These are phyloP conservation scores for Microtus montanus DNA, from an alignment of 2,113 vertebrate species.

Conservation along the genomic window DNA sequence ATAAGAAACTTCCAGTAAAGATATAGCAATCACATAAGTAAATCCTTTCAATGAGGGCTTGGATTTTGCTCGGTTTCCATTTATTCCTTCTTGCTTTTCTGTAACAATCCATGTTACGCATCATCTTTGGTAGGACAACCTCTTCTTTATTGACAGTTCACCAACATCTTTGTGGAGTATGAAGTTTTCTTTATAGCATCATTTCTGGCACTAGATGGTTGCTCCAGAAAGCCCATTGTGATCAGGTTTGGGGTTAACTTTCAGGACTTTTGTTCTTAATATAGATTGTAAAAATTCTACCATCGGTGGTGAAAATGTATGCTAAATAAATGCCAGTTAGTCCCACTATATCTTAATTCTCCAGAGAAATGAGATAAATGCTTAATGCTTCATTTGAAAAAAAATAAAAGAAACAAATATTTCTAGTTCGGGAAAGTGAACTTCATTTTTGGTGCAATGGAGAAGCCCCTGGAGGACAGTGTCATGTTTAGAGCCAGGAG, in stretches of 20 bases:
- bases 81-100: background rate
- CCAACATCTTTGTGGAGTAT: background rate
- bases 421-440: slow-evolving; percentile 84
- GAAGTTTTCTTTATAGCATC: background rate
- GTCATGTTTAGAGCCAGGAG: slow-evolving; percentile 74
- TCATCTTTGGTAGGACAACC: background rate
- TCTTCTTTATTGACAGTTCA: slow-evolving; percentile 15
- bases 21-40: background rate
- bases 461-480: slow-evolving; percentile 83
- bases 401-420: slow-evolving; percentile 82
- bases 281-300: slow-evolving; percentile 85
- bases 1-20: background rate
- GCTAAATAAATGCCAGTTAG: slow-evolving; percentile 86
- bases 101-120: background rate
- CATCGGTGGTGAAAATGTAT: slow-evolving; percentile 82
- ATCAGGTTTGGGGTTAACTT: slow-evolving; percentile 75
- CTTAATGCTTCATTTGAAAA: slow-evolving; percentile 67
- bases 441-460: slow-evolving; percentile 83
- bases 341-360: slow-evolving; percentile 83
- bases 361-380: slow-evolving; percentile 85
- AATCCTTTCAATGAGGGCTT: background rate
- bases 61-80: background rate
- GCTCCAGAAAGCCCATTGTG: slow-evolving; percentile 58
- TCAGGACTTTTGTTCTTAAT: slow-evolving; percentile 82
- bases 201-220: background rate